Percentiles rank a stretch among this genome's conserved stretches.
These are phyloP conservation scores for Globodera rostochiensis DNA, from an alignment of 1,140 invertebrate species.

Conservation along the genomic window DNA sequence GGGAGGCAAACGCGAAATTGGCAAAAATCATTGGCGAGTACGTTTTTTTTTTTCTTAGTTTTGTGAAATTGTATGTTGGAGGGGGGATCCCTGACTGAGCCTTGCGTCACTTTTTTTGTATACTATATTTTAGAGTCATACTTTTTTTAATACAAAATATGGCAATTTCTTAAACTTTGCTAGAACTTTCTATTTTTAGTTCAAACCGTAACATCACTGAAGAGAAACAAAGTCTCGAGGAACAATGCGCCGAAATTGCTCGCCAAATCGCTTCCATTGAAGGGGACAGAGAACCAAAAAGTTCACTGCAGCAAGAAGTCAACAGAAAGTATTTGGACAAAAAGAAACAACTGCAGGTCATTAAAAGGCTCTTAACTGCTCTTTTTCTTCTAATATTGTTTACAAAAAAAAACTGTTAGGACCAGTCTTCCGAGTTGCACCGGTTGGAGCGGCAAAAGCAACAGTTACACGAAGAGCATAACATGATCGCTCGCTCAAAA, in stretches of 20 bases:
- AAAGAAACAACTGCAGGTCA: conserved; percentile 8
- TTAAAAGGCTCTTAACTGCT: background rate
- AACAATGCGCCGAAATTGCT: background rate
- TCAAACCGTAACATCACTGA: conserved; percentile 19
- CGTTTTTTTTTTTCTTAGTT: background rate
- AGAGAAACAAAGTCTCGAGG: conserved; percentile 7
- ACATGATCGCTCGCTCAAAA: conserved; percentile 16
- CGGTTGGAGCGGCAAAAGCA: conserved; percentile 13
- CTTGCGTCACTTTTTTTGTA: background rate
- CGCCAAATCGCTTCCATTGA: conserved; percentile 1
- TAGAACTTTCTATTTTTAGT: background rate
- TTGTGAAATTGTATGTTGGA: no score
- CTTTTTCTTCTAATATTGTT: no score
- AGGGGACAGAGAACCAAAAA: background rate
- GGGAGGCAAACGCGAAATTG: conserved; percentile 18
- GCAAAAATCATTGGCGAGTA: conserved; percentile 26
- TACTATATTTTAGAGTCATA: background rate
- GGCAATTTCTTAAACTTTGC: no score
- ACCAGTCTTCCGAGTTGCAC: background rate
- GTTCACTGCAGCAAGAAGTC: background rate
- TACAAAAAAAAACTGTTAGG: background rate
- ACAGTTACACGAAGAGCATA: conserved; percentile 25
- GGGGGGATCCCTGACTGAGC: no score
- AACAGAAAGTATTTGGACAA: background rate
- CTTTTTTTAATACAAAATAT: no score